Base-by-base conservation (phyloP, 2,797 vertebrate genomes). In the Rachycentron canadum region DNA sequence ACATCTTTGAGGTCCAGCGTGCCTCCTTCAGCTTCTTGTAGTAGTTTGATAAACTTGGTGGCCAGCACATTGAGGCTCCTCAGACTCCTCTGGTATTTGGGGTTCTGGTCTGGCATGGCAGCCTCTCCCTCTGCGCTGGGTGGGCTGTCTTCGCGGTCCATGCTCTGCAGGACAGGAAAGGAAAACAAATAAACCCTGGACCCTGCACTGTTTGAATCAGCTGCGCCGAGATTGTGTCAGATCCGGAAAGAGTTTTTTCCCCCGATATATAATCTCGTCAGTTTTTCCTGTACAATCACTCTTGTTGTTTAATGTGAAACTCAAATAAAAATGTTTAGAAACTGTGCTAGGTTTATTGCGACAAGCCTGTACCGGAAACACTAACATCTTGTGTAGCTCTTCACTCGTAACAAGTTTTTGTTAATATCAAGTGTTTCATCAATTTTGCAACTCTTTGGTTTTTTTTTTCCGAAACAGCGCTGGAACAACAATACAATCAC, bases 1-100 rank as follows among this genome's bases (percentile, higher is more conserved):
- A 97, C 97, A 67, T 96, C 91, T 91, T 96, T 97, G 6, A 99
- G 95, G 92, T 99, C 97, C 86, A 99, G 90, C 83, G 96, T 95
- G 25, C 97, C 97, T 75, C 95, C 96, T 91, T 97, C 94, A 69
- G 96, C 94, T 83, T 97, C 96, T 84, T 97, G 96, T 38, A 99
- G 92, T 71, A 99, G 89, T 26, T 92, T 94, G 61, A 99, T 95
- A 89, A 99, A 99, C 91, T 93, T 96, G 70, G 92, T 95, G 56
- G 98, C 95, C 61, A 99, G 95, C 60, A 95, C 68, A 28, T 94
- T 94, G 7, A 99, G 95, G 78, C 97, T 99, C 87, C 95, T 97
- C 89, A 52, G 1, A 10, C 28, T 80, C 45, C 87, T 85, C 5
- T 34, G 62, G 23, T 11, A 23, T 63, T 49, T 77, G 11, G 58